Evolutionary conservation across 2,113 vertebrate genomes (phyloP), one percentile per base, ranked within the genome.

Genomic region (Stictonetta naevosa): DNA sequence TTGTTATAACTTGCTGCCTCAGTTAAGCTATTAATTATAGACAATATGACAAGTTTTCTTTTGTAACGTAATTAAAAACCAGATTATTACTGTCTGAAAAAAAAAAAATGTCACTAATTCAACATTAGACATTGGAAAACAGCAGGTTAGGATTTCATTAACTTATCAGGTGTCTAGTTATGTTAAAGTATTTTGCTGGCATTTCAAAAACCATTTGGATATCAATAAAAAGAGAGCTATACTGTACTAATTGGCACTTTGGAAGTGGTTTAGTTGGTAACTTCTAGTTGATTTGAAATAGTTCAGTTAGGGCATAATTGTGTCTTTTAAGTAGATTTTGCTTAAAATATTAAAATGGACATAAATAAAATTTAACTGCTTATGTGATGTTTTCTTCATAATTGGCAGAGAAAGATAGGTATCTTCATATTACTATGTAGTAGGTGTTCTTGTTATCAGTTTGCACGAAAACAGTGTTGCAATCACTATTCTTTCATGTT

Each of bases 141-240:
- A 93, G 81, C 96, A 90, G 76, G 75, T 87, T 96, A 77, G 8
- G 13, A 78, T 90, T 81, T 91, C 86, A 96, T 91, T 90, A 94
- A 75, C 42, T 52, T 89, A 67, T 66, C 40, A 83, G 33, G 29
- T 48, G 81, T 79, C n/a, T 72, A 91, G 55, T 83, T 87, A 75
- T 59, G 19, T 71, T 88, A 31, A 72, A 86, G 6, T 38, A 25
- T 91, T 94, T 93, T 90, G 38, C 46, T 93, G 67, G 14, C 13
- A 28, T 87, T 89, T 83, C 48, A 66, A 62, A 94, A 86, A 16
- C 55, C 29, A 93, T 83, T 76, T 91, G 18, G 62, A 95, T 90
- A 83, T 81, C 68, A 94, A 79, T 87, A 86, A 76, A 12, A 86
- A 81, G 71, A 58, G 19, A 90, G 38, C 55, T 83, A 90, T 95